Evolutionary conservation across 2,113 vertebrate species (phyloP).

Genomic region (Odocoileus virginianus): DNA sequence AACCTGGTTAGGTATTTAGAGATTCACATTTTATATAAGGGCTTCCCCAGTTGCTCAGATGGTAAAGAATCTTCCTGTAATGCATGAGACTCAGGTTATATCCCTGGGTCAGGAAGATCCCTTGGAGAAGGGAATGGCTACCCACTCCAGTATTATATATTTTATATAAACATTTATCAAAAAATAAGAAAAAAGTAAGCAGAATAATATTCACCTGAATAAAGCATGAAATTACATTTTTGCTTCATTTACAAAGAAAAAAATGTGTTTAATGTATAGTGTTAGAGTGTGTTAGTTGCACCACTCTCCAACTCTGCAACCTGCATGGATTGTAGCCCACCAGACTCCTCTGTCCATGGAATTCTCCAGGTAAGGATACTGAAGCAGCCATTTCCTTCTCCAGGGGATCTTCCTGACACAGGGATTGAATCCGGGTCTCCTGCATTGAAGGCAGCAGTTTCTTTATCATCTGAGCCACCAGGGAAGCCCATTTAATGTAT

Average conservation of each 20-base stretch:
- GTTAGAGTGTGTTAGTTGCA: neutral
- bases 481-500: neutral
- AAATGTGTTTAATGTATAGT: neutral
- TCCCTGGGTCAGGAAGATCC: neutral
- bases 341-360: neutral
- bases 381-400: neutral
- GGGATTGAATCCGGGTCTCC: neutral
- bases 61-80: neutral
- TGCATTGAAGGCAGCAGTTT: neutral
- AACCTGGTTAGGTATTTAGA: neutral
- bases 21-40: neutral
- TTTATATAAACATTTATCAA: neutral
- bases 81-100: neutral
- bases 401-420: neutral
- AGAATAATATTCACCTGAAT: neutral
- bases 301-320: neutral
- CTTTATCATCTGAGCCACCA: neutral
- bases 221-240: neutral
- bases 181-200: neutral
- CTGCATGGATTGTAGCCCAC: neutral
- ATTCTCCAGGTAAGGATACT: neutral
- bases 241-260: neutral
- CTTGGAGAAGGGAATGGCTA: neutral
- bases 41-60: neutral
- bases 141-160: neutral